Base-by-base conservation (phyloP, 1,140 invertebrate genomes). In the Neomicropteryx cornuta region DNA sequence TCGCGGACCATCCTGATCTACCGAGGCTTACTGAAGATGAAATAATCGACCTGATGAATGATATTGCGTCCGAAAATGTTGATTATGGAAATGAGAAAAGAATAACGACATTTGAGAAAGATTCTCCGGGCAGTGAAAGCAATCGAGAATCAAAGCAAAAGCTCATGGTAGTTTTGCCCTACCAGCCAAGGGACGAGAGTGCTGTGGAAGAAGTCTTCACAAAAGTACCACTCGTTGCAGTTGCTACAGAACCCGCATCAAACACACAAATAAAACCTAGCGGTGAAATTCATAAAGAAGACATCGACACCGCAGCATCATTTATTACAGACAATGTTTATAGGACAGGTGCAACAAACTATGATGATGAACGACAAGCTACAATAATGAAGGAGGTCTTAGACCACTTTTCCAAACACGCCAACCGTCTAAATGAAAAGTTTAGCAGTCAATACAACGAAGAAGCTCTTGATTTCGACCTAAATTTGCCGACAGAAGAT, bases 11-110 rank as follows among this genome's bases (percentile, higher is more conserved):
- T 45, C 54, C 69, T 2, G 58, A 55, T 11, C 46, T 80, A 14
- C 76, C 77, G 2, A 60, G 68, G 19, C 54, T 79, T 10, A 67
- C 62, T 2, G 54, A 72, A 41, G 56, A 62, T 5, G 72, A 79
- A 42, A 79, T 79, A 30, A 51, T 78, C 3, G 59, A 70, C 18
- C 62, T 78, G 20, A 51, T 79, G 8, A 60, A 70, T 35, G 75
- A 78, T 32, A 76, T 77, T 36, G 67, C 68, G 24, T 58, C 64
- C 2, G 68, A 70, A 47, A 70, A 74, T 38, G 51, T n/a, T n/a
- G n/a, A n/a, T n/a, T n/a, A n/a, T n/a, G n/a, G n/a, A n/a, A n/a
- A n/a, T n/a, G n/a, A n/a, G n/a, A n/a, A n/a, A n/a, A n/a, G n/a
- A n/a, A n/a, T n/a, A n/a, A n/a, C n/a, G n/a, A n/a, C n/a, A n/a